Evolutionary conservation across 2,888 invertebrate genomes (phyloP).

Genomic region (Salpingus planirostris): DNA sequence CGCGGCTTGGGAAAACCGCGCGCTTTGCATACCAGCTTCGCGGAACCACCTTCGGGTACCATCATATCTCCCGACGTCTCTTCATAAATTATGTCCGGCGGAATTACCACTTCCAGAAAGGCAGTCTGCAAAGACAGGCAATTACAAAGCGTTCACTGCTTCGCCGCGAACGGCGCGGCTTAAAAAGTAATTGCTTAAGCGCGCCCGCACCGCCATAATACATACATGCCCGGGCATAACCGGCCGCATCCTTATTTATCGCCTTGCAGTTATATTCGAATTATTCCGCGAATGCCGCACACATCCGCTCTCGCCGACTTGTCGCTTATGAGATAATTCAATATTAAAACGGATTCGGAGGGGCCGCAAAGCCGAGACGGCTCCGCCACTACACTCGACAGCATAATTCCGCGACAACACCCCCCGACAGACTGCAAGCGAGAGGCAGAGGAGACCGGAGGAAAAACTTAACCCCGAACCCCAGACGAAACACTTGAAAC

Average conservation of each 20-base stretch:
- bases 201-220: too few relatives aligned
- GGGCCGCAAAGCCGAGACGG: too few relatives aligned
- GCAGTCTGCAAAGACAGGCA: constrained; percentile 37
- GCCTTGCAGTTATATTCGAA: constrained; percentile 10
- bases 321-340: too few relatives aligned
- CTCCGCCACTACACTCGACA: too few relatives aligned
- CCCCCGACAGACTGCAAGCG: too few relatives aligned
- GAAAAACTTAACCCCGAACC: too few relatives aligned
- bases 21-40: constrained; percentile 78
- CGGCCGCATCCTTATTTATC: constrained; percentile 7
- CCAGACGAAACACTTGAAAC: too few relatives aligned
- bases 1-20: constrained; percentile 77
- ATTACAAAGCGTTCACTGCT: constrained; percentile 9
- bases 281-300: constrained; percentile 4
- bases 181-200: constrained; percentile 13
- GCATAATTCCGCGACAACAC: too few relatives aligned
- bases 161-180: constrained; percentile 5
- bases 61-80: constrained; percentile 89
- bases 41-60: constrained; percentile 88
- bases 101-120: constrained; percentile 82
- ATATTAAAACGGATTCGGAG: too few relatives aligned
- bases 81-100: constrained; percentile 82
- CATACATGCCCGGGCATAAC: constrained; percentile 4
- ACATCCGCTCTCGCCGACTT: constrained; percentile 7
- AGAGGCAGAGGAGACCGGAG: too few relatives aligned